Conservation (phyloP, 1,140 invertebrate species). For the Campodea augens region DNA sequence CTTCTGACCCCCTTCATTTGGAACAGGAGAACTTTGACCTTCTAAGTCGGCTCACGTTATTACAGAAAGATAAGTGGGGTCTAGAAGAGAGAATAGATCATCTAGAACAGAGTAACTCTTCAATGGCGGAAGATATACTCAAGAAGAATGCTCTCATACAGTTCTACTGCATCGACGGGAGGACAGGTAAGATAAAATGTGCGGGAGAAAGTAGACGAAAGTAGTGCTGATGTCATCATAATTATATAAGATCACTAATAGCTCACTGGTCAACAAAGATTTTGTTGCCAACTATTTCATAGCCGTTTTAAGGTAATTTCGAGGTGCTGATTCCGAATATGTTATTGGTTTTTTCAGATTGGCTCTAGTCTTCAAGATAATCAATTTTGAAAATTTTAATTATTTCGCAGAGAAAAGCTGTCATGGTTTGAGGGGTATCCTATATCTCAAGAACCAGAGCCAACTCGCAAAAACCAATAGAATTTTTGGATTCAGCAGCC, state of each 20-base stretch:
- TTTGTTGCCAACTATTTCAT: too few relatives aligned
- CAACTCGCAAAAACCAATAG: too few relatives aligned
- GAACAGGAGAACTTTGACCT: constrained; percentile 25
- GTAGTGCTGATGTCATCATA: background rate
- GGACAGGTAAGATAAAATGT: constrained; percentile 17
- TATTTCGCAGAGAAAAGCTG: too few relatives aligned
- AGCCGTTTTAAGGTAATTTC: too few relatives aligned
- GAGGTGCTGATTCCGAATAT: too few relatives aligned
- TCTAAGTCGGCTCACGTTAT: constrained; percentile 22
- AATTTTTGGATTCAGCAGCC: too few relatives aligned
- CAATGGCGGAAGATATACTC: constrained; percentile 33
- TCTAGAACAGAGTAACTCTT: constrained; percentile 29
- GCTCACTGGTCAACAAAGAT: too few relatives aligned
- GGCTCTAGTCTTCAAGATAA: too few relatives aligned
- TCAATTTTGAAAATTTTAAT: too few relatives aligned
- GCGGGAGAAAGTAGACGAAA: background rate
- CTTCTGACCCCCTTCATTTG: constrained; percentile 12
- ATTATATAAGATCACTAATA: background rate
- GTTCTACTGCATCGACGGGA: constrained; percentile 31
- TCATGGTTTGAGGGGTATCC: too few relatives aligned
- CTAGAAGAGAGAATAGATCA: constrained; percentile 32
- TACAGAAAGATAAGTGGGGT: constrained; percentile 31
- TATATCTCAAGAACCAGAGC: too few relatives aligned
- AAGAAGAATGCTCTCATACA: constrained; percentile 31
- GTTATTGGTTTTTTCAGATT: too few relatives aligned